A percentile compares a stretch with the other conserved stretches of the same genome.
These are phyloP conservation scores for Babylonia areolata DNA, from an alignment of 1,140 invertebrate genomes.

Conservation along the genomic window DNA sequence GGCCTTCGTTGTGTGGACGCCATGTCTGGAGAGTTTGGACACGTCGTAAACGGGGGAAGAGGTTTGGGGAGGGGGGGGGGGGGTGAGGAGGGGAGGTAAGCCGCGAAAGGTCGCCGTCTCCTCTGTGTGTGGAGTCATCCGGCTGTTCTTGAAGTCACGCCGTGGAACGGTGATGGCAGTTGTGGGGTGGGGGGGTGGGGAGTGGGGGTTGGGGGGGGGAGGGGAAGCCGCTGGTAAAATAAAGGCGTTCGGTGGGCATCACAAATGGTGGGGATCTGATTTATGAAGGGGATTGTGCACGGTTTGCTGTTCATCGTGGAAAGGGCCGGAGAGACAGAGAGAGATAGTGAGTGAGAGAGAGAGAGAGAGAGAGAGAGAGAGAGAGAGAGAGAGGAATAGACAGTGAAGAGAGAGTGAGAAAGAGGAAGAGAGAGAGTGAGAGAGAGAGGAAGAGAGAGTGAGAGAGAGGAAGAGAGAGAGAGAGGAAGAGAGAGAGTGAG, in stretches of 20 bases:
- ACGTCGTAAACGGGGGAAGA: no score
- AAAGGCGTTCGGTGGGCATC: no score
- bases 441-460: background rate
- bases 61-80: no score
- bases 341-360: no score
- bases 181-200: no score
- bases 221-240: background rate
- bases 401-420: no score
- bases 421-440: background rate
- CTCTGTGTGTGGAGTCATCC: background rate
- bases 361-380: no score
- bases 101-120: background rate
- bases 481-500: background rate
- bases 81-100: no score
- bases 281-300: conserved; percentile 3
- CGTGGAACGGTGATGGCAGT: no score
- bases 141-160: background rate
- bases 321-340: background rate
- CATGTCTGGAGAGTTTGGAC: no score
- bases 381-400: no score
- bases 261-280: background rate
- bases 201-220: no score
- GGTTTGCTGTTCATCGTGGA: conserved; percentile 4
- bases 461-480: background rate
- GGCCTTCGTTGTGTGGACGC: background rate